phyloP scores from a whole-genome alignment of 1,140 invertebrate species.

The Nephotettix cincticeps region DNA sequence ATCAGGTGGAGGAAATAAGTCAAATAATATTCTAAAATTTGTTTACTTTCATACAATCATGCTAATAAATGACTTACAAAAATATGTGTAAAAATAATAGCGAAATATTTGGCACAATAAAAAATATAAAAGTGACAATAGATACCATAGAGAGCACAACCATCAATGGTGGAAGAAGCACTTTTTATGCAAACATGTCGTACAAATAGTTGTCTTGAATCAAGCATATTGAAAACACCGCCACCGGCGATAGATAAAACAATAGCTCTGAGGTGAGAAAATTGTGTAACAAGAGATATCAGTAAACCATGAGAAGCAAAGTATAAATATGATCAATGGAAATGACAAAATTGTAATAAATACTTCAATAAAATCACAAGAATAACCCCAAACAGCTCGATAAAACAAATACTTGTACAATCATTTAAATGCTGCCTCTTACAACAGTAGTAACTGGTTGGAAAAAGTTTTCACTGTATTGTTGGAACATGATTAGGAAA shows the following conservation, averaged over 20 bases:
- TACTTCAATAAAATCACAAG: background rate
- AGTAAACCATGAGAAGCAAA: background rate
- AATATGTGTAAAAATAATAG: slow-evolving; percentile 20
- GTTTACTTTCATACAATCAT: slow-evolving; percentile 11
- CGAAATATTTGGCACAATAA: slow-evolving; percentile 23
- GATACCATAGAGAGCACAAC: slow-evolving; percentile 19
- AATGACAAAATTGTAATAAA: background rate
- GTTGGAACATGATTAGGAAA: background rate
- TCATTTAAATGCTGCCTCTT: background rate
- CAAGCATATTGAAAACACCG: background rate
- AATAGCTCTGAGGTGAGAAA: background rate
- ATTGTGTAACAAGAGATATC: background rate
- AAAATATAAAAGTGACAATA: slow-evolving; percentile 8
- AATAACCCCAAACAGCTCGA: background rate
- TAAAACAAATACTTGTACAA: slow-evolving; percentile 10
- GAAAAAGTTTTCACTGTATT: background rate
- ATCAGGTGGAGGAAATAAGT: too few species aligned
- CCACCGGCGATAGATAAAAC: background rate
- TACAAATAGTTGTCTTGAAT: background rate
- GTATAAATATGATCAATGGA: background rate
- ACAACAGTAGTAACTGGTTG: background rate
- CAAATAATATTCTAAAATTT: background rate
- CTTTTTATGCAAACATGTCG: background rate
- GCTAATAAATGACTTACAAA: slow-evolving; percentile 19
- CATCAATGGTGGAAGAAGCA: background rate